Evolutionary conservation across 2,797 vertebrate genomes (phyloP).

Genomic region (Danio kyathit): DNA sequence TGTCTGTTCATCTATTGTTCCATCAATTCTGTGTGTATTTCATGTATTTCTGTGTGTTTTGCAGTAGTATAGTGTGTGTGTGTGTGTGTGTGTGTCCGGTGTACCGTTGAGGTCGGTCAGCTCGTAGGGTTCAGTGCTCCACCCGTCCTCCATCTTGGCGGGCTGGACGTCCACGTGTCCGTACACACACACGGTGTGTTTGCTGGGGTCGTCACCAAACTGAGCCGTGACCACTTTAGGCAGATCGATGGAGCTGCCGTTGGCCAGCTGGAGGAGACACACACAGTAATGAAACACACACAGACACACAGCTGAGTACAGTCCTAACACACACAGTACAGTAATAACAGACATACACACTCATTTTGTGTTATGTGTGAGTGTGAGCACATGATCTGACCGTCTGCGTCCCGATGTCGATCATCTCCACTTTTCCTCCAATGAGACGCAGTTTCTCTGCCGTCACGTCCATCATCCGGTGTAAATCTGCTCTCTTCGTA

Average conservation of each 20-base stretch:
- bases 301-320: too few species aligned
- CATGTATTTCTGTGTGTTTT: too few species aligned
- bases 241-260: conserved; percentile 71
- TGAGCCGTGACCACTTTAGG: conserved; percentile 82
- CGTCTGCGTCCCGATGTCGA: conserved; percentile 77
- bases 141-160: conserved; percentile 80
- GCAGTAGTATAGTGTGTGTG: too few species aligned
- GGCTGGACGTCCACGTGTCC: conserved; percentile 86
- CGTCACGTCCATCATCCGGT: conserved; percentile 78
- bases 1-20: too few species aligned
- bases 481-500: conserved; percentile 72
- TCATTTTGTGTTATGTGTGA: not conserved
- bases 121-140: conserved; percentile 82
- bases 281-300: not conserved
- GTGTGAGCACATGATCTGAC: conserved; percentile 60
- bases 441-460: conserved; percentile 76
- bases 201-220: conserved; percentile 77
- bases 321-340: too few species aligned
- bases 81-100: too few species aligned
- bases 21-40: too few species aligned
- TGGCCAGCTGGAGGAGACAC: conserved; percentile 68
- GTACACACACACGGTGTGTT: conserved; percentile 81
- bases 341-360: too few species aligned
- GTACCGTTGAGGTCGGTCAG: conserved; percentile 81
- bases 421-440: conserved; percentile 73